Conservation (phyloP, 2,113 vertebrate species). For the Crotalus helleri region DNA sequence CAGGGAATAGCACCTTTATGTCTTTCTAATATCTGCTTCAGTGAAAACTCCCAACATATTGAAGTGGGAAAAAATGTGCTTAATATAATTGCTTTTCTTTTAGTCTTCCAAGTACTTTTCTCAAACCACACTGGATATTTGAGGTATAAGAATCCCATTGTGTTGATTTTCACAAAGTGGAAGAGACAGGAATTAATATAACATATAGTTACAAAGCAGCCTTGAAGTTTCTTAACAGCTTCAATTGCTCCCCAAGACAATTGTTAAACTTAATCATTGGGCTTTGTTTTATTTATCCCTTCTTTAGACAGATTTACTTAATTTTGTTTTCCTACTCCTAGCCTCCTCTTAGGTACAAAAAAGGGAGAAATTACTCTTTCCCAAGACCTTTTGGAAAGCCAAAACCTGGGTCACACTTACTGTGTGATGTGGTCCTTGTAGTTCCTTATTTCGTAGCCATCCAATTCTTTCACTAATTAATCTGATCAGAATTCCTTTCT, state of each 20-base stretch:
- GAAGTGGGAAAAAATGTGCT: not conserved
- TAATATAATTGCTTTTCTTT: not conserved
- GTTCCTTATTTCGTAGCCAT: not conserved
- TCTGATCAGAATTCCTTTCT: not conserved
- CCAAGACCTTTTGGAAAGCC: not conserved
- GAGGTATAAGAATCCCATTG: not conserved
- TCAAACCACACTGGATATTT: not conserved
- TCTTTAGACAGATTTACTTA: not conserved
- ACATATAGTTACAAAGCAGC: not conserved
- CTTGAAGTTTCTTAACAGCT: not conserved
- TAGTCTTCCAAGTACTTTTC: not conserved
- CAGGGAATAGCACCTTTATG: not conserved
- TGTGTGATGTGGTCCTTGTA: not conserved
- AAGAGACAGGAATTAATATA: not conserved
- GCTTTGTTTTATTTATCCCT: not conserved
- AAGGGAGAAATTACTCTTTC: not conserved
- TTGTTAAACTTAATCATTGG: not conserved
- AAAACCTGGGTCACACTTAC: not conserved
- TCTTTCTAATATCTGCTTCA: not conserved
- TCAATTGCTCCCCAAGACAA: not conserved
- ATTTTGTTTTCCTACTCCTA: not conserved
- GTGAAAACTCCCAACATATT: not conserved
- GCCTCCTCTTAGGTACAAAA: not conserved
- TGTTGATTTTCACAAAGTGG: not conserved
- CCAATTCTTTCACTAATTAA: not conserved